Conservation (phyloP, 1,140 invertebrate species). For the Drosophila grimshawi region DNA sequence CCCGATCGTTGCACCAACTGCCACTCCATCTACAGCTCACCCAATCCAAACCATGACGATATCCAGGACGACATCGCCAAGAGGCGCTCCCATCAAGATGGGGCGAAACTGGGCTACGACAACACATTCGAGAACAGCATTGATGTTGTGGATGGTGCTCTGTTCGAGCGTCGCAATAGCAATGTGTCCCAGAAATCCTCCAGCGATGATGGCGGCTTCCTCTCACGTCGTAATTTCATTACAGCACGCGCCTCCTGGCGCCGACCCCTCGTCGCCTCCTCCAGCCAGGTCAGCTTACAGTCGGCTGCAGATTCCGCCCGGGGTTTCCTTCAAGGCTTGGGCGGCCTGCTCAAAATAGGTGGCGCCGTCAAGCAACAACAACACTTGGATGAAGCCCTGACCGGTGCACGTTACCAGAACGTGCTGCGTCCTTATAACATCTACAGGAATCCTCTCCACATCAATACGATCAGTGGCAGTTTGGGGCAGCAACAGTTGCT, state of each 20-base stretch:
- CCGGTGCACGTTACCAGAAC: constrained; percentile 75
- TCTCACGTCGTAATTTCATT: constrained; percentile 85
- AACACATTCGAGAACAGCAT: constrained; percentile 46
- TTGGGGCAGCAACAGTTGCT: constrained; percentile 77
- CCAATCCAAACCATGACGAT: constrained; percentile 61
- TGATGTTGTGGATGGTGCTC: constrained; percentile 67
- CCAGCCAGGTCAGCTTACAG: constrained; percentile 89
- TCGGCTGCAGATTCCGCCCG: constrained; percentile 76
- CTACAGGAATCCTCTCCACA: constrained; percentile 71
- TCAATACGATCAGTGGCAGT: constrained; percentile 76
- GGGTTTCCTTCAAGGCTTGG: constrained; percentile 74
- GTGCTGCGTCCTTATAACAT: constrained; percentile 54
- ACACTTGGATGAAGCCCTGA: constrained; percentile 46
- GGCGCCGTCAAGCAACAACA: constrained; percentile 48
- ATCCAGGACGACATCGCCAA: constrained; percentile 24
- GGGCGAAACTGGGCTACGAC: constrained; percentile 52
- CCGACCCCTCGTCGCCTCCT: constrained; percentile 87
- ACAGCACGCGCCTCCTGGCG: constrained; percentile 88
- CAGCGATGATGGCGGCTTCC: constrained; percentile 93
- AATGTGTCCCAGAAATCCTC: constrained; percentile 88
- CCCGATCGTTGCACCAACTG: constrained; percentile 87
- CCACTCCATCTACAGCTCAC: constrained; percentile 82
- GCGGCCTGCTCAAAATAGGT: constrained; percentile 69
- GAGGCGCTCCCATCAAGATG: constrained; percentile 22
- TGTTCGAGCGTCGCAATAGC: constrained; percentile 87